Evolutionary conservation across 2,888 invertebrate genomes (phyloP).

Genomic region (Crepidodera aurea): DNA sequence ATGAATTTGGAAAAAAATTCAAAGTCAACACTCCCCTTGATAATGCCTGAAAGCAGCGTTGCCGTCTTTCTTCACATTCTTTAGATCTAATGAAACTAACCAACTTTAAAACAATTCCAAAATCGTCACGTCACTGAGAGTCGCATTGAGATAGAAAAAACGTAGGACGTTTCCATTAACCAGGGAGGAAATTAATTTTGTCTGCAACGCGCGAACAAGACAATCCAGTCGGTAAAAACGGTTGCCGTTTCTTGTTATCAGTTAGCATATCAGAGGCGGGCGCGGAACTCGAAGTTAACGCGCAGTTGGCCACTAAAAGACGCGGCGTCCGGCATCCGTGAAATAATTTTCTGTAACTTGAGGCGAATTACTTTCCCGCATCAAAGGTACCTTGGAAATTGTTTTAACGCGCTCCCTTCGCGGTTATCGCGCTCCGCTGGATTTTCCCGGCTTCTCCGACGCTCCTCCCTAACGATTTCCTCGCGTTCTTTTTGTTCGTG

Average conservation of each 20-base stretch:
- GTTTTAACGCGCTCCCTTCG: slow-evolving; percentile 57
- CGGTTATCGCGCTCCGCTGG: slow-evolving; percentile 37
- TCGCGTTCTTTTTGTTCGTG: slow-evolving; percentile 29
- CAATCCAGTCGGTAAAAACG: slow-evolving; percentile 53
- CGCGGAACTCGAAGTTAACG: slow-evolving; percentile 37
- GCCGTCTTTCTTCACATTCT: too few relatives aligned
- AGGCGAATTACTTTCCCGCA: slow-evolving; percentile 54
- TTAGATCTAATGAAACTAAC: too few relatives aligned
- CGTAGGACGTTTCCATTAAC: slow-evolving; percentile 35
- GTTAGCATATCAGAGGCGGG: slow-evolving; percentile 51
- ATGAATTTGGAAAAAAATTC: too few relatives aligned
- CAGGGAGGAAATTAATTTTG: slow-evolving; percentile 43
- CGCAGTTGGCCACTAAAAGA: slow-evolving; percentile 44
- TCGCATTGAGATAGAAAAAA: too few relatives aligned
- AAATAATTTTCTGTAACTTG: slow-evolving; percentile 57
- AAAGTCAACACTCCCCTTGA: too few relatives aligned
- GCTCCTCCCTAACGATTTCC: slow-evolving; percentile 27
- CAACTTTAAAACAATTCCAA: too few relatives aligned
- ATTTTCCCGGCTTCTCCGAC: slow-evolving; percentile 12
- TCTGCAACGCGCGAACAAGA: slow-evolving; percentile 45
- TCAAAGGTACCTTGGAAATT: slow-evolving; percentile 50
- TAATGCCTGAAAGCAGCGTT: too few relatives aligned
- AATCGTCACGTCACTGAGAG: too few relatives aligned
- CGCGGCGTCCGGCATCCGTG: slow-evolving; percentile 53
- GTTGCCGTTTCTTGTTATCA: slow-evolving; percentile 59